Conservation (phyloP, 1,140 invertebrate species). For the Drosophila prosaltans region DNA sequence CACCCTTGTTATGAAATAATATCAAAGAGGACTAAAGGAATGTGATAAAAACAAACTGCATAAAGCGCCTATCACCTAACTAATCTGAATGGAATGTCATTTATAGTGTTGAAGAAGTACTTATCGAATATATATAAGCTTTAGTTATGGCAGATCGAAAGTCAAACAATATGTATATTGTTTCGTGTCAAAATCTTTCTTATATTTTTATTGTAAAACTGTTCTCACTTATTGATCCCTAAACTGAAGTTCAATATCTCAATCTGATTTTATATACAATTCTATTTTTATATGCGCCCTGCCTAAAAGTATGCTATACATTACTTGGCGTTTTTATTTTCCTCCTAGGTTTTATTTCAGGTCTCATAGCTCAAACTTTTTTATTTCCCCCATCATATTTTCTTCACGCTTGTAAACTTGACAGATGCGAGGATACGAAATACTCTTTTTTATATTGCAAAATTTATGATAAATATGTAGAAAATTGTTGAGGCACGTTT, state of each 20-base stretch:
- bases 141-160: background rate
- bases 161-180: too few relatives aligned
- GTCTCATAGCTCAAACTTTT: too few relatives aligned
- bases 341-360: background rate
- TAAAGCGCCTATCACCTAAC: too few relatives aligned
- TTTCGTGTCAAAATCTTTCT: too few relatives aligned
- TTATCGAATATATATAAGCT: too few relatives aligned
- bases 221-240: too few relatives aligned
- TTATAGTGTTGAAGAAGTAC: too few relatives aligned
- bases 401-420: conserved; percentile 1
- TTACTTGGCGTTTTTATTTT: background rate
- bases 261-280: too few relatives aligned
- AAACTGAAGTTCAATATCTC: too few relatives aligned
- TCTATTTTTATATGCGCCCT: too few relatives aligned
- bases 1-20: background rate
- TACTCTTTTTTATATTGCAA: conserved; percentile 9
- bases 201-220: too few relatives aligned
- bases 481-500: conserved; percentile 53
- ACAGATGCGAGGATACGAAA: background rate
- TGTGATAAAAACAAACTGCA: background rate
- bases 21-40: background rate
- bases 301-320: too few relatives aligned
- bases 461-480: conserved; percentile 54
- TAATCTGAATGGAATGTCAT: background rate
- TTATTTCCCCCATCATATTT: background rate